phyloP scores from a whole-genome alignment of 2,113 vertebrate genomes.

The Gallinago undulata region DNA sequence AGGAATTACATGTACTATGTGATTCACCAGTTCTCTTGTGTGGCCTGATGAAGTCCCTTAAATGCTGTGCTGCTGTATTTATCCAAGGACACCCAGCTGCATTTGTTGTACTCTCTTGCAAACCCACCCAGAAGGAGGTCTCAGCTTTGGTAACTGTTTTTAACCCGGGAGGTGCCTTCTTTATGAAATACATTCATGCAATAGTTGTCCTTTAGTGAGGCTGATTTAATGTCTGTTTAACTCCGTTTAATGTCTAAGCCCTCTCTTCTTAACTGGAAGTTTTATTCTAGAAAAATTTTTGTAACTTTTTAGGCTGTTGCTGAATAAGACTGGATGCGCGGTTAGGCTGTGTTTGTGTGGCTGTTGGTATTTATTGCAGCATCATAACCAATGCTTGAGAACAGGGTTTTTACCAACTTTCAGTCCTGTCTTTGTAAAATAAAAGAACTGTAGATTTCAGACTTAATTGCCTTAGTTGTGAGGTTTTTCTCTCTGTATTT shows the following conservation, averaged over 20 bases:
- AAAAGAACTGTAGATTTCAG: neutral
- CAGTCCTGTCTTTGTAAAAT: neutral
- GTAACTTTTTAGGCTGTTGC: neutral
- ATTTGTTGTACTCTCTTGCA: neutral
- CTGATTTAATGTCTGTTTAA: neutral
- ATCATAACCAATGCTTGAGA: neutral
- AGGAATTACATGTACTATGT: neutral
- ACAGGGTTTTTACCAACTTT: neutral
- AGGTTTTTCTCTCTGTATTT: neutral
- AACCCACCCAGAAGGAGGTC: neutral
- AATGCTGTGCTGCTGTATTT: neutral
- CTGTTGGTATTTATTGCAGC: neutral
- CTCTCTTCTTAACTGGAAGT: neutral
- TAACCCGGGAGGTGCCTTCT: accelerated
- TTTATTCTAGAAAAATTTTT: neutral
- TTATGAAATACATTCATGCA: neutral
- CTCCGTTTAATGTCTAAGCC: neutral
- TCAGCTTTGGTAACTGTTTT: neutral
- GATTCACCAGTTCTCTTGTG: neutral
- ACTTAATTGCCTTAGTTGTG: neutral
- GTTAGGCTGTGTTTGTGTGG: neutral
- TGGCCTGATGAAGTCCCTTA: neutral
- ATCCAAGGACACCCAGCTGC: neutral
- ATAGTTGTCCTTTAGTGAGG: neutral
- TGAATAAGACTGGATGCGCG: neutral